Evolutionary conservation across 2,888 invertebrate species (phyloP).

Genomic region (Lasioglossum villosulum): DNA sequence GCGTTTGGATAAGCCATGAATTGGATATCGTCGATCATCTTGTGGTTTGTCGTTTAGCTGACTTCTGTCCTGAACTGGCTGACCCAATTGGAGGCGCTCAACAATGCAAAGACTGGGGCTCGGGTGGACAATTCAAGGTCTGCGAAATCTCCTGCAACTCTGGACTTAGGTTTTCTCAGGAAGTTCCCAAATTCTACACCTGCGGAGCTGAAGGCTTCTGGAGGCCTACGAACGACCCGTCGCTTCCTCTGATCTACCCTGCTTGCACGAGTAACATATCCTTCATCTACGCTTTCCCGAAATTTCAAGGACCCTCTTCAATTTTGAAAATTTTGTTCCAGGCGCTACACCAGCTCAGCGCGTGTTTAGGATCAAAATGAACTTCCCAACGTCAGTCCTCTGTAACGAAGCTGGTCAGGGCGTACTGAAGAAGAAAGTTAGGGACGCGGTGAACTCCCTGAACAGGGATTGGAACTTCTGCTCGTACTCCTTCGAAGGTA

Average conservation of each 20-base stretch:
- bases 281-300: not conserved
- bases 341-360: conserved; percentile 96
- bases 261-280: conserved; percentile 92
- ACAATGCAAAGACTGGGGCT: conserved; percentile 97
- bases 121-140: conserved; percentile 97
- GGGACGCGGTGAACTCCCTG: conserved; percentile 94
- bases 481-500: conserved; percentile 94
- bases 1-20: not conserved
- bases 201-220: conserved; percentile 99
- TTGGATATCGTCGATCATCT: not conserved
- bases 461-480: conserved; percentile 99
- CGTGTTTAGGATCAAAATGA: conserved; percentile 96
- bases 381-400: conserved; percentile 98
- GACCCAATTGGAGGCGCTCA: conserved; percentile 97
- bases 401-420: conserved; percentile 98
- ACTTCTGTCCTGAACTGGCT: conserved; percentile 95
- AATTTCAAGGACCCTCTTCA: too few species aligned
- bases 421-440: conserved; percentile 94
- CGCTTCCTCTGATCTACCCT: conserved; percentile 93
- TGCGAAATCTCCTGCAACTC: conserved; percentile 95
- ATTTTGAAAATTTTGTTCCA: conserved; percentile 75
- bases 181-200: conserved; percentile 98
- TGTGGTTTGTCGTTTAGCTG: conserved; percentile 86
- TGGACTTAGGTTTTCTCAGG: conserved; percentile 95
- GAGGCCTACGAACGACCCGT: conserved; percentile 94